Conservation (phyloP, 2,797 vertebrate genomes). For the Melanotaenia boesemani region DNA sequence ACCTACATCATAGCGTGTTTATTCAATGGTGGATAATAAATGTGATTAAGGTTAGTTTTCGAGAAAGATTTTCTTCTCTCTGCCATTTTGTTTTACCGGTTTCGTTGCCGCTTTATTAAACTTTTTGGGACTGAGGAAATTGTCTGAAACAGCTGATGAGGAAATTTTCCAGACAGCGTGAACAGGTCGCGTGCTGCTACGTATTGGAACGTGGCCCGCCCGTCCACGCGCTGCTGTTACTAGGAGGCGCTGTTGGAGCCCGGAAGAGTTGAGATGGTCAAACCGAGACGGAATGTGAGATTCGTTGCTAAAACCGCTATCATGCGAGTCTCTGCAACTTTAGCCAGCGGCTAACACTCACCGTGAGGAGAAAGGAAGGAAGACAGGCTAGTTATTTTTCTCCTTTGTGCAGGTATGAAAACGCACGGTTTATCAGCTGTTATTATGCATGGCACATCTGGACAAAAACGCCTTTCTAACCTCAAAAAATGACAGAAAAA, state of each 20-base stretch:
- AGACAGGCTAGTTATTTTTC: not conserved
- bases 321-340: not conserved
- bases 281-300: conserved; percentile 40
- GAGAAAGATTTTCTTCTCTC: not conserved
- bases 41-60: not conserved
- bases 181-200: not conserved
- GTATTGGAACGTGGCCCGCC: conserved; percentile 52
- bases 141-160: not conserved
- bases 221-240: conserved; percentile 51
- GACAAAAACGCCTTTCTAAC: conserved; percentile 1
- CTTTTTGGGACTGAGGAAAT: not conserved
- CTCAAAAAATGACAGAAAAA: not conserved
- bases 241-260: conserved; percentile 79
- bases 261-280: conserved; percentile 65
- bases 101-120: not conserved
- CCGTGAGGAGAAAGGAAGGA: not conserved
- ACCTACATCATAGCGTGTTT: too few species aligned
- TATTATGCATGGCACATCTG: conserved; percentile 41
- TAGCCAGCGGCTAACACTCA: not conserved
- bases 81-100: not conserved
- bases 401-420: conserved; percentile 61
- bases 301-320: not conserved
- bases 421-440: conserved; percentile 16
- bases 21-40: too few species aligned
- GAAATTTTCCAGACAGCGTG: not conserved